A percentile compares a stretch with the other conserved stretches of the same genome.
Evolutionary conservation across 2,113 vertebrate genomes (phyloP).

Genomic region (Pteruthius melanotis): DNA sequence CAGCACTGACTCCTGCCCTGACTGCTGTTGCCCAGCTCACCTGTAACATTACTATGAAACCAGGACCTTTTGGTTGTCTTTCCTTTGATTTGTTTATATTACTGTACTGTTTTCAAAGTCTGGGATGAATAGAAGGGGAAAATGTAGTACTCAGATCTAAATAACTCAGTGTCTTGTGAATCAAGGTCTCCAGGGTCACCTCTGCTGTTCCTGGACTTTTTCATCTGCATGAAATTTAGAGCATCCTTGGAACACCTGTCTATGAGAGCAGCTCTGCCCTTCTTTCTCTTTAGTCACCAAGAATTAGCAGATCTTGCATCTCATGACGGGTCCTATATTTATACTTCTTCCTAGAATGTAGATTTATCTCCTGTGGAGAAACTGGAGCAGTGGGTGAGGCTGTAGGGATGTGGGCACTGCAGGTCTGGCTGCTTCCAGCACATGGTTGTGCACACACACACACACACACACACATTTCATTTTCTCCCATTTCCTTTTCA

Average conservation of each 20-base stretch:
- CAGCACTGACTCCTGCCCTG: neutral
- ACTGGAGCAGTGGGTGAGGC: neutral
- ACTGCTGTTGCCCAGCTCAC: neutral
- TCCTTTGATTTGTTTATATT: neutral
- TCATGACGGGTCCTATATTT: neutral
- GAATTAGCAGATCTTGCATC: neutral
- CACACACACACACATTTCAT: neutral
- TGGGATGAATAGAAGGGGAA: neutral
- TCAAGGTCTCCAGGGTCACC: neutral
- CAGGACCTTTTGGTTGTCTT: neutral
- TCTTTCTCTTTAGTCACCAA: neutral
- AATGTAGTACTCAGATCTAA: neutral
- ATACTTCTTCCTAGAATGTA: neutral
- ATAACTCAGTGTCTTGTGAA: neutral
- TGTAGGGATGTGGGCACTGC: neutral
- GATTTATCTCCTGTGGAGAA: neutral
- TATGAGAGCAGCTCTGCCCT: neutral
- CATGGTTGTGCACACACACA: neutral
- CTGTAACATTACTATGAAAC: neutral
- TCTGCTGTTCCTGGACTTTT: neutral
- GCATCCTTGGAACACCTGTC: neutral
- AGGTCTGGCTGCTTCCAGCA: neutral
- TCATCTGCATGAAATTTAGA: neutral
- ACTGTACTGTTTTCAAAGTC: neutral
- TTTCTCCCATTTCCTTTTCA: conserved; percentile 4